phyloP scores from a whole-genome alignment of 2,888 invertebrate species.

The Cataglyphis cursor region DNA sequence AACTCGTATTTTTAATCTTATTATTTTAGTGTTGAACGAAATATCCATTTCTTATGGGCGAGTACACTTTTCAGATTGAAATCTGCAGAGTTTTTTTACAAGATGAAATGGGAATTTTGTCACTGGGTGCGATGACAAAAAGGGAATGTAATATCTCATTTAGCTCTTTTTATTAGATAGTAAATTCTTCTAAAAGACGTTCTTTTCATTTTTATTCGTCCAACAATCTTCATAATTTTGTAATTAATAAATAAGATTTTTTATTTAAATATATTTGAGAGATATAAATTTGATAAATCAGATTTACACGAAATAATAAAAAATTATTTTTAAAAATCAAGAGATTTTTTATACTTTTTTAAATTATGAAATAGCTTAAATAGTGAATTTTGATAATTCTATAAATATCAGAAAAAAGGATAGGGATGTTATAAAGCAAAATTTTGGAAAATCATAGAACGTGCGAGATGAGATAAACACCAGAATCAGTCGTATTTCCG shows the following conservation, averaged over 20 bases:
- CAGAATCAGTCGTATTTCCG: conserved; percentile 58
- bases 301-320: background rate
- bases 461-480: conserved; percentile 30
- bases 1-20: conserved; percentile 17
- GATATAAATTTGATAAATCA: background rate
- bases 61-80: conserved; percentile 51
- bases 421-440: background rate
- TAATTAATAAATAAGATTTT: background rate
- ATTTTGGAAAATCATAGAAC: background rate
- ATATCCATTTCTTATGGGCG: conserved; percentile 33
- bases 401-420: background rate
- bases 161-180: background rate
- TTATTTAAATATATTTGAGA: background rate
- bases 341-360: background rate
- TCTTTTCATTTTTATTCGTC: background rate
- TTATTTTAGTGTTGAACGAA: conserved; percentile 9
- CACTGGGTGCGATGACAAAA: conserved; percentile 8
- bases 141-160: conserved; percentile 10
- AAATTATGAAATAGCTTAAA: background rate
- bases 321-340: conserved; percentile 1
- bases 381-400: background rate
- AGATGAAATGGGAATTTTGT: conserved; percentile 45
- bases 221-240: background rate
- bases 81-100: conserved; percentile 10
- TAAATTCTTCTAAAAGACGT: background rate